Conservation (phyloP, 2,797 vertebrate species). For the Otolemur crassicaudatus region DNA sequence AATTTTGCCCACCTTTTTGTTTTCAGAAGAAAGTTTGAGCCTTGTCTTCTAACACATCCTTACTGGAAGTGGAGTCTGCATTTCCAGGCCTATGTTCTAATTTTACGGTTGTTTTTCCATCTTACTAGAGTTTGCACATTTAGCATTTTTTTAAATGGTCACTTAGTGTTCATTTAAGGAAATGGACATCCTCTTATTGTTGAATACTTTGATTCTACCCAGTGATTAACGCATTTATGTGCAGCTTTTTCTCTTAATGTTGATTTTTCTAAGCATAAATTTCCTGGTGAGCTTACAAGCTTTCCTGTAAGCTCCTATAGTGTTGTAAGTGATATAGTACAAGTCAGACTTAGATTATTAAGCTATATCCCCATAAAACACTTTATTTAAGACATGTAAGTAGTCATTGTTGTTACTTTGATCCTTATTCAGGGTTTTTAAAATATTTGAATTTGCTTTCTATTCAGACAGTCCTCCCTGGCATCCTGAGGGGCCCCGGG, state of each 20-base stretch:
- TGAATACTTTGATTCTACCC: not conserved
- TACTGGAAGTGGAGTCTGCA: not conserved
- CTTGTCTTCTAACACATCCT: not conserved
- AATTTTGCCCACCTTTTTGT: too few relatives aligned
- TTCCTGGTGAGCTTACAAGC: not conserved
- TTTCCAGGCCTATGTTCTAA: not conserved
- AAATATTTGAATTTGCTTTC: too few relatives aligned
- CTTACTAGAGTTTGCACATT: not conserved
- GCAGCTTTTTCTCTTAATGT: accelerated
- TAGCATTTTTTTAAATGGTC: not conserved
- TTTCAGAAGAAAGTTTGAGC: not conserved
- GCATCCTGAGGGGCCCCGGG: not conserved
- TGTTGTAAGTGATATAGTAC: accelerated
- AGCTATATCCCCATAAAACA: accelerated
- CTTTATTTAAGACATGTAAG: not conserved
- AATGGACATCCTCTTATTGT: not conserved
- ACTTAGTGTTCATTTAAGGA: not conserved
- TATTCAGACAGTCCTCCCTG: not conserved
- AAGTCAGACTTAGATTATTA: not conserved
- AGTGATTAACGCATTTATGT: not conserved
- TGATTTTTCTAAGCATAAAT: not conserved
- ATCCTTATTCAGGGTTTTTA: not conserved
- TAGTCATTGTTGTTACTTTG: accelerated
- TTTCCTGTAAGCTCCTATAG: not conserved
- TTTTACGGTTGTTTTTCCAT: not conserved